Conservation (phyloP, 1,140 invertebrate genomes). For the Tribolium castaneum region DNA sequence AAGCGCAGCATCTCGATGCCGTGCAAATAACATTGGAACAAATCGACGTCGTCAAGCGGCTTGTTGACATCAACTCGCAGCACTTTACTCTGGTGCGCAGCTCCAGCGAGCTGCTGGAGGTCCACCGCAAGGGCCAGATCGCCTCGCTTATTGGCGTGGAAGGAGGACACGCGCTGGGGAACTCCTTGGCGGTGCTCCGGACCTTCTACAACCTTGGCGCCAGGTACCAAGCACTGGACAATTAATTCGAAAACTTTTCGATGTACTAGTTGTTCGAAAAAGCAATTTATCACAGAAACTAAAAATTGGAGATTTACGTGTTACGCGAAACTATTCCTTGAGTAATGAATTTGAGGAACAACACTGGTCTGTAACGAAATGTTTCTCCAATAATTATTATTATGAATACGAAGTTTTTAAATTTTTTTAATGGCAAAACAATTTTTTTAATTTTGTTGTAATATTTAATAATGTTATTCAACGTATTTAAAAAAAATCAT, state of each 20-base stretch:
- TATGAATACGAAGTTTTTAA: too few species aligned
- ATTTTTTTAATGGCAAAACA: too few species aligned
- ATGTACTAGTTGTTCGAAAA: too few species aligned
- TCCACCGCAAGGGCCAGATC: constrained; percentile 81
- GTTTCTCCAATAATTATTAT: too few species aligned
- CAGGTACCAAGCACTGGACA: constrained; percentile 65
- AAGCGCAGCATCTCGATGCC: constrained; percentile 83
- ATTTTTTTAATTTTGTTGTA: too few species aligned
- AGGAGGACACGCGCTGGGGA: constrained; percentile 78
- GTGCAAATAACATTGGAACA: constrained; percentile 89
- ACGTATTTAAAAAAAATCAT: too few species aligned
- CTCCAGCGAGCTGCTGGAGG: constrained; percentile 78
- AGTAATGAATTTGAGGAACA: too few species aligned
- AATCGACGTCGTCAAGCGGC: constrained; percentile 88
- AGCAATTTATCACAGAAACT: too few species aligned
- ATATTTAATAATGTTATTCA: too few species aligned
- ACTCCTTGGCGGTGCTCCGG: constrained; percentile 74
- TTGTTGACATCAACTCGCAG: constrained; percentile 80
- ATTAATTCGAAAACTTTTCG: too few species aligned
- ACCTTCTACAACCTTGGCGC: constrained; percentile 78
- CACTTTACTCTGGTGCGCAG: constrained; percentile 78
- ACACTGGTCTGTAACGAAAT: too few species aligned
- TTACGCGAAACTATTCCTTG: too few species aligned
- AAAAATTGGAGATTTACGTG: background rate
- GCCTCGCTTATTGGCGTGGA: constrained; percentile 80